phyloP scores from a whole-genome alignment of 2,113 vertebrate species.

The Tragelaphus scriptus region DNA sequence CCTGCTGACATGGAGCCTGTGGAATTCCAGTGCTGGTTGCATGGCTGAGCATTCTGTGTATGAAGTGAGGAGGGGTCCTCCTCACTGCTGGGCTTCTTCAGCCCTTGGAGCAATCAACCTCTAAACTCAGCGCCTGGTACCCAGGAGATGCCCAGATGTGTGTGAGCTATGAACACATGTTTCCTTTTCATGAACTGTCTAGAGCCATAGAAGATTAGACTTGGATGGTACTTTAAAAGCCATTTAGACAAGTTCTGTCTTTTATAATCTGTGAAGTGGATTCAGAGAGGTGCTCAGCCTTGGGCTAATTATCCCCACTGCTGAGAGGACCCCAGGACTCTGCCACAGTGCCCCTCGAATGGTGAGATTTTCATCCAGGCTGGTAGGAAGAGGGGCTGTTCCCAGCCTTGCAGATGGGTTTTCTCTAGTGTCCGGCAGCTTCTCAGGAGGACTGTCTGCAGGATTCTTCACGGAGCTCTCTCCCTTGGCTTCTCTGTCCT shows the following conservation, averaged over 20 bases:
- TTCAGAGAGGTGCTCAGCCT: not conserved
- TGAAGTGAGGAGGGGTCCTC: not conserved
- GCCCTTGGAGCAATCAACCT: not conserved
- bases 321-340: not conserved
- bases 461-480: not conserved
- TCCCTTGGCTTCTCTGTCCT: not conserved
- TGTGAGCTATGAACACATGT: not conserved
- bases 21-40: not conserved
- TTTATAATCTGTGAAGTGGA: constrained; percentile 15
- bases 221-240: not conserved
- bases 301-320: not conserved
- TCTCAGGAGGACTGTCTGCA: not conserved
- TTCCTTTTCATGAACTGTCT: not conserved
- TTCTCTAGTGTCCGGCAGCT: not conserved
- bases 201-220: not conserved
- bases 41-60: rapidly evolving
- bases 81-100: not conserved
- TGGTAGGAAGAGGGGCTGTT: not conserved
- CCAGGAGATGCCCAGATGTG: not conserved
- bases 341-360: not conserved
- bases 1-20: rapidly evolving
- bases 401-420: not conserved
- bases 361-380: not conserved
- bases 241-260: not conserved
- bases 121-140: not conserved